Conservation (phyloP, 2,888 invertebrate species). For the Idaea straminata region DNA sequence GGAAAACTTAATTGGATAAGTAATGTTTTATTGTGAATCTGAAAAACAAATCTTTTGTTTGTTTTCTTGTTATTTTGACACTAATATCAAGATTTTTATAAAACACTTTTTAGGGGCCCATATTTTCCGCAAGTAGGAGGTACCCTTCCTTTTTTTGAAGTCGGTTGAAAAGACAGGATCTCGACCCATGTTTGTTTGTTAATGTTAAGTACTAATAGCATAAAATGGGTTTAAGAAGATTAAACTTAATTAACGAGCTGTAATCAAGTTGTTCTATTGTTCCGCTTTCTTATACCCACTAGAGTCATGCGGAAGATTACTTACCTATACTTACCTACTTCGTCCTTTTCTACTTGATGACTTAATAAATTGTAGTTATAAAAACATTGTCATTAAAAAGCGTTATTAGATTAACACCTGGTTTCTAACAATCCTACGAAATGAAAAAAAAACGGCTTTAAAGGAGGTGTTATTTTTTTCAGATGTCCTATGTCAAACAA, state of each 20-base stretch:
- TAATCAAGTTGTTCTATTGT: constrained; percentile 58
- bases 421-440: not conserved
- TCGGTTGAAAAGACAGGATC: too few relatives aligned
- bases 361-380: constrained; percentile 24
- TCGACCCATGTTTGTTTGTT: too few relatives aligned
- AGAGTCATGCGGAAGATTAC: constrained; percentile 29
- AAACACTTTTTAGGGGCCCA: too few relatives aligned
- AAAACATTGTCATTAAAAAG: constrained; percentile 23
- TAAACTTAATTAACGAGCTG: constrained; percentile 42
- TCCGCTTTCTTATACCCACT: constrained; percentile 44
- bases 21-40: too few relatives aligned
- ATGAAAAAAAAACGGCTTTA: not conserved
- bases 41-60: too few relatives aligned
- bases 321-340: not conserved
- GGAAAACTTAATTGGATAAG: too few relatives aligned
- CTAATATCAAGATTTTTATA: too few relatives aligned
- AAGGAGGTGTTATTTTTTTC: not conserved
- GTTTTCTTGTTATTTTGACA: too few relatives aligned
- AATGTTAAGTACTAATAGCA: constrained; percentile 10
- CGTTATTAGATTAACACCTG: constrained; percentile 27
- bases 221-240: constrained; percentile 21
- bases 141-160: too few relatives aligned
- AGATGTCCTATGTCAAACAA: not conserved
- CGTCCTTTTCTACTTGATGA: constrained; percentile 21
- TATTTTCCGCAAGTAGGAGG: too few relatives aligned